Evolutionary conservation across 2,113 vertebrate genomes (phyloP).

Genomic region (Dermatemys mawii): DNA sequence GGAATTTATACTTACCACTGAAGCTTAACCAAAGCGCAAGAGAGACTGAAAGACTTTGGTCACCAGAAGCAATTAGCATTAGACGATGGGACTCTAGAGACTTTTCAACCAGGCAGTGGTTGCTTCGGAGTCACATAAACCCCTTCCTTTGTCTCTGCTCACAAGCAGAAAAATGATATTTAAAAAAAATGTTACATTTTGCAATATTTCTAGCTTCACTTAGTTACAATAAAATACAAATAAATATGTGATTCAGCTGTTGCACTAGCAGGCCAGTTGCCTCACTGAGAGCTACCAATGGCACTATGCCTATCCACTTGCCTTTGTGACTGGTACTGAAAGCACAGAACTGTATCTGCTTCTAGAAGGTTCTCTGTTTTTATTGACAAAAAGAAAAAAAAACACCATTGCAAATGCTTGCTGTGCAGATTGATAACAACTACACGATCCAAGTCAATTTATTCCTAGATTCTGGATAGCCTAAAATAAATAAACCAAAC

Average conservation of each 20-base stretch:
- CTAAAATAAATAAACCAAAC: not conserved
- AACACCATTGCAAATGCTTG: not conserved
- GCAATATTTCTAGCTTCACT: not conserved
- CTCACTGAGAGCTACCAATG: not conserved
- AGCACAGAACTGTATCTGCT: not conserved
- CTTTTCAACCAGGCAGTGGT: not conserved
- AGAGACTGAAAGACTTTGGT: not conserved
- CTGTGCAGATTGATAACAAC: not conserved
- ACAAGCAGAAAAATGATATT: not conserved
- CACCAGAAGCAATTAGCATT: not conserved
- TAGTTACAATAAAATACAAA: not conserved
- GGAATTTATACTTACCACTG: not conserved
- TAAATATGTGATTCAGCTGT: not conserved
- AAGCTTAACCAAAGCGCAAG: not conserved
- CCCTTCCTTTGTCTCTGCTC: not conserved
- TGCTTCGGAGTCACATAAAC: not conserved
- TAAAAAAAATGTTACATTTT: not conserved
- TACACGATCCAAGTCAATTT: not conserved
- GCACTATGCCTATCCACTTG: not conserved
- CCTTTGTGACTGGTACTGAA: fast-evolving
- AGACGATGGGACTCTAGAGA: not conserved
- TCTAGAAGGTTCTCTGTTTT: not conserved
- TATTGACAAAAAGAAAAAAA: not conserved
- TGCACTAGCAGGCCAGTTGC: not conserved
- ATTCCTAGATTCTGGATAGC: not conserved